Conservation (phyloP, 1,140 invertebrate genomes). For the Drosophila bocki region DNA sequence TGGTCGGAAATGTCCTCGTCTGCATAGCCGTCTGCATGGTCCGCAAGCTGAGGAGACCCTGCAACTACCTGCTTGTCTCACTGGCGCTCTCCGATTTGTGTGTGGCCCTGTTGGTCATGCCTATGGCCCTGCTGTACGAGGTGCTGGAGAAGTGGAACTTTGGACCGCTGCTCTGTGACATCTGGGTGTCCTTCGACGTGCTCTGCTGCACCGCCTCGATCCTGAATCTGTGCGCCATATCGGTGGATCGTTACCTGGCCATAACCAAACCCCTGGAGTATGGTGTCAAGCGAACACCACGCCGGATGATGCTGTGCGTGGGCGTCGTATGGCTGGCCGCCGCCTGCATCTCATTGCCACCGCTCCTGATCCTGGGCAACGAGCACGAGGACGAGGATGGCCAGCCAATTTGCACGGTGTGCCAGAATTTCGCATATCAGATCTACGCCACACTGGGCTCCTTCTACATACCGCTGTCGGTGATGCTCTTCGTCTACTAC, state of each 20-base stretch:
- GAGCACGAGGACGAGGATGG: constrained; percentile 88
- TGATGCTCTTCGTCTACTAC: constrained; percentile 96
- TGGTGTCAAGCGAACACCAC: constrained; percentile 93
- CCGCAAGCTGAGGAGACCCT: constrained; percentile 92
- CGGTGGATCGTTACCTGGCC: constrained; percentile 94
- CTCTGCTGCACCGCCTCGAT: constrained; percentile 95
- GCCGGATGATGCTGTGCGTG: constrained; percentile 93
- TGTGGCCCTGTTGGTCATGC: constrained; percentile 94
- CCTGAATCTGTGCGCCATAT: constrained; percentile 96
- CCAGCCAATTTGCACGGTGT: constrained; percentile 92
- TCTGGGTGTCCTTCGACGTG: constrained; percentile 94
- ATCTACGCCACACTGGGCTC: constrained; percentile 95
- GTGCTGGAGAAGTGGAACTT: constrained; percentile 94
- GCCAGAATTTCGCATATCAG: constrained; percentile 94
- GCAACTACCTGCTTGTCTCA: constrained; percentile 95
- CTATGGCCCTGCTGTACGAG: constrained; percentile 92
- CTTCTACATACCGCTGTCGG: constrained; percentile 94
- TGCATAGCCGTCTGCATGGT: constrained; percentile 95
- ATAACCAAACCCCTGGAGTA: constrained; percentile 96
- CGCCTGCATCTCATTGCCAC: constrained; percentile 94
- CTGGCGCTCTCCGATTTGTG: constrained; percentile 95
- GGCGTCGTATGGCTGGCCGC: constrained; percentile 95
- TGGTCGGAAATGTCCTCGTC: constrained; percentile 95
- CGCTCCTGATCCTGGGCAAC: constrained; percentile 94
- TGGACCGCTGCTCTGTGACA: constrained; percentile 92